Base-by-base conservation (phyloP, 2,888 invertebrate genomes). In the Cerastis leucographa region DNA sequence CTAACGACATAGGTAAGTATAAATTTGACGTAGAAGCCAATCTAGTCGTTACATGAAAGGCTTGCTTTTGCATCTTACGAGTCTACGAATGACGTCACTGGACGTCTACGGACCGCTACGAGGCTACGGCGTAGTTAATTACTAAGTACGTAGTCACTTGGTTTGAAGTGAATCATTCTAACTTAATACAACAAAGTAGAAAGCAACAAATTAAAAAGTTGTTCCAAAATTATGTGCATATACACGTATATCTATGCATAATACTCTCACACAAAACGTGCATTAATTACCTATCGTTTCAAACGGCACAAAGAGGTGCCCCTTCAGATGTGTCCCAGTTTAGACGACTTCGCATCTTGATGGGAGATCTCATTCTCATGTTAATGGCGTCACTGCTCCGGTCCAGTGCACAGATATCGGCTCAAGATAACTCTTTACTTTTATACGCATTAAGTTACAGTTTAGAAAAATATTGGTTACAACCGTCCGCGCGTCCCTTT, bases 381-480 rank as follows among this genome's bases (percentile, higher is more conserved):
- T 46, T 71, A 76, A 84, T 83, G 79, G 56, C 74, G 74, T 59
- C 74, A 65, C 54, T 25, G 46, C 70, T 69, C 67, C 85, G 86
- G 62, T 74, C 83, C 82, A 56, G 62, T 42, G 64, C 42, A n/a
- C 65, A 83, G 77, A 84, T 80, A 78, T 73, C 77, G 78, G 61
- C 70, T 35, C 46, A 56, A 72, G 87, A 83, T 86, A 84, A 78
- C 74, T 65, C 78, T 44, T 64, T 42, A 35, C 62, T 78, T 65
- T 59, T 61, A 54, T 59, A 61, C 56, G n/a, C 64, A 68, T 87
- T 76, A 77, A 70, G 71, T 87, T 84, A 87, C 85, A 78, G 68
- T 78, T 80, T 76, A 46, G 68, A 59, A 77, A 78, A 82, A 82
- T 81, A 83, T 86, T 79, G 64, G 74, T 87, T 85, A 76, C 87